Conservation (phyloP, 2,888 invertebrate genomes). For the Acleris literana region DNA sequence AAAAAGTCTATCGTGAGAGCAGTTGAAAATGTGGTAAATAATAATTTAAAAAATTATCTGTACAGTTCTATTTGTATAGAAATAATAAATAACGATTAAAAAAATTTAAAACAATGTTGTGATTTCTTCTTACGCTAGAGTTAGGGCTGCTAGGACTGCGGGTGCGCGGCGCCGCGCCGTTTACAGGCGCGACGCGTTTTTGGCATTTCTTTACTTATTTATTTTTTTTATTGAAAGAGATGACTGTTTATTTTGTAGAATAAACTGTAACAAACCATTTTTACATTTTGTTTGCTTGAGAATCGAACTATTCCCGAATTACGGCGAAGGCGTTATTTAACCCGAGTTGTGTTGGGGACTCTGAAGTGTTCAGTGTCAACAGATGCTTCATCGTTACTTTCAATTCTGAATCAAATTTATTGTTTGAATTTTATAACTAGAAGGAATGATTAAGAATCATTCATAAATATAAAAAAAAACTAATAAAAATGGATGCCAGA, state of each 20-base stretch:
- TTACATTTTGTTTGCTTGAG: conserved; percentile 67
- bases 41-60: conserved; percentile 83
- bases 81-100: conserved; percentile 84
- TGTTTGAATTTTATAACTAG: too few species aligned
- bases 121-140: conserved; percentile 75
- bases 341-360: background rate
- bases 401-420: too few species aligned
- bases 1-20: conserved; percentile 83
- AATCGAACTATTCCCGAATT: conserved; percentile 53
- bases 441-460: too few species aligned
- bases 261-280: conserved; percentile 78
- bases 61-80: conserved; percentile 86
- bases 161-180: conserved; percentile 58
- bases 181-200: conserved; percentile 53
- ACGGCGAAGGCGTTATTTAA: conserved; percentile 35
- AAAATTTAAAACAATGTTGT: conserved; percentile 79
- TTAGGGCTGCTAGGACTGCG: conserved; percentile 37
- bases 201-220: conserved; percentile 70
- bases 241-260: conserved; percentile 81
- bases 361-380: too few species aligned
- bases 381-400: too few species aligned
- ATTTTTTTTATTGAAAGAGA: conserved; percentile 72
- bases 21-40: conserved; percentile 79
- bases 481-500: too few species aligned
- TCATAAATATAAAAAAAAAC: too few species aligned